Evolutionary conservation across 2,888 invertebrate species (phyloP).

Genomic region (Anticlea derivata): DNA sequence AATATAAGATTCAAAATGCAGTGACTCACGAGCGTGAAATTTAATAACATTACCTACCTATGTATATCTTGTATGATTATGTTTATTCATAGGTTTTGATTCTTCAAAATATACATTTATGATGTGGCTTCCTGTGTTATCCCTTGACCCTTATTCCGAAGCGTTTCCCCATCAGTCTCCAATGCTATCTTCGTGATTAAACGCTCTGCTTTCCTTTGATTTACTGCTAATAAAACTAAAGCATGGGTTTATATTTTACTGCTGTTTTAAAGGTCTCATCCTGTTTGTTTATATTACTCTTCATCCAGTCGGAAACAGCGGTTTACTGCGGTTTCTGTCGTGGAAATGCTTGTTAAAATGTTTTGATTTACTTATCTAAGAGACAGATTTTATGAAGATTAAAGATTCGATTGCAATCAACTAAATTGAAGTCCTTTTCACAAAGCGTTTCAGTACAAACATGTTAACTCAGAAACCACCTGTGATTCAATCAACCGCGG

Average conservation of each 20-base stretch:
- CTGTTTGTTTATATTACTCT: conserved; percentile 22
- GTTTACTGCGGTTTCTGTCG: conserved; percentile 1
- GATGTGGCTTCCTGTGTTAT: background rate
- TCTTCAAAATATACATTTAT: background rate
- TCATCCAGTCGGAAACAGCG: conserved; percentile 10
- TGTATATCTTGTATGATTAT: background rate
- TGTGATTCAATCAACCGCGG: too few species aligned
- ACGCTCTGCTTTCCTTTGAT: conserved; percentile 24
- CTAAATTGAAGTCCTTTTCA: too few species aligned
- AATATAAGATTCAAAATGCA: too few species aligned
- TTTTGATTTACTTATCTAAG: background rate
- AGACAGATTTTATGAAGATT: background rate
- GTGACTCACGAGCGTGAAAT: too few species aligned
- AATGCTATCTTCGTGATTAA: conserved; percentile 11
- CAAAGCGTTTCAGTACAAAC: too few species aligned
- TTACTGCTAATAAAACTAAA: conserved; percentile 35
- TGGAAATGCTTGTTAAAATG: background rate
- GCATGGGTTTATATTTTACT: conserved; percentile 31
- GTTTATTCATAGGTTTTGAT: background rate
- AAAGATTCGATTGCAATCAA: too few species aligned
- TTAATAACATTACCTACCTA: too few species aligned
- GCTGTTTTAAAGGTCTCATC: conserved; percentile 31
- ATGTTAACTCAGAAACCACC: too few species aligned
- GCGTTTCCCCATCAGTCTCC: background rate
- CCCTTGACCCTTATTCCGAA: conserved; percentile 10